phyloP scores from a whole-genome alignment of 1,140 invertebrate species.

The Lepidurus couesii region DNA sequence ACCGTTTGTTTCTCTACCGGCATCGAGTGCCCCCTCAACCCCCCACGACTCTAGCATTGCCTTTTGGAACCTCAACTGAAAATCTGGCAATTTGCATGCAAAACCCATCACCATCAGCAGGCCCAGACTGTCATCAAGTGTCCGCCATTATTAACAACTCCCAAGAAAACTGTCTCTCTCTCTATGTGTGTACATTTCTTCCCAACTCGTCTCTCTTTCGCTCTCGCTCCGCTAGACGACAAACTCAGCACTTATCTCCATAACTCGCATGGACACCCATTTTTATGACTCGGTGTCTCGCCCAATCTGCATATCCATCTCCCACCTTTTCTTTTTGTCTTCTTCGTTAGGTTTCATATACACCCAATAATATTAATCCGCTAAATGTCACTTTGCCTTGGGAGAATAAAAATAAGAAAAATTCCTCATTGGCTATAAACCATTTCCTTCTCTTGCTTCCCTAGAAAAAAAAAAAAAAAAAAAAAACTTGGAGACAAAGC shows the following conservation, averaged over 20 bases:
- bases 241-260: conserved; percentile 19
- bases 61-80: neutral
- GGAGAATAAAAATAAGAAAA: neutral
- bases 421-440: neutral
- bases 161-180: neutral
- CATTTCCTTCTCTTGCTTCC: neutral
- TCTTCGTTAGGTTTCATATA: neutral
- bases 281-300: conserved; percentile 13
- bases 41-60: neutral
- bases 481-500: neutral
- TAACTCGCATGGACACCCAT: conserved; percentile 15
- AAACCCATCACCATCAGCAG: conserved; percentile 18
- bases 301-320: conserved; percentile 10
- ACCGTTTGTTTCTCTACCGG: neutral
- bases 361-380: neutral
- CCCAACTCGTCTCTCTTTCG: neutral
- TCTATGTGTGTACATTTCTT: neutral
- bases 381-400: neutral
- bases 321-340: neutral
- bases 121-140: conserved; percentile 11
- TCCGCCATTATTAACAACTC: conserved; percentile 22
- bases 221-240: neutral
- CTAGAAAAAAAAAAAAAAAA: neutral
- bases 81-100: neutral
- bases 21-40: neutral